Evolutionary conservation across 2,113 vertebrate species (phyloP).

Genomic region (Heloderma charlesbogerti): DNA sequence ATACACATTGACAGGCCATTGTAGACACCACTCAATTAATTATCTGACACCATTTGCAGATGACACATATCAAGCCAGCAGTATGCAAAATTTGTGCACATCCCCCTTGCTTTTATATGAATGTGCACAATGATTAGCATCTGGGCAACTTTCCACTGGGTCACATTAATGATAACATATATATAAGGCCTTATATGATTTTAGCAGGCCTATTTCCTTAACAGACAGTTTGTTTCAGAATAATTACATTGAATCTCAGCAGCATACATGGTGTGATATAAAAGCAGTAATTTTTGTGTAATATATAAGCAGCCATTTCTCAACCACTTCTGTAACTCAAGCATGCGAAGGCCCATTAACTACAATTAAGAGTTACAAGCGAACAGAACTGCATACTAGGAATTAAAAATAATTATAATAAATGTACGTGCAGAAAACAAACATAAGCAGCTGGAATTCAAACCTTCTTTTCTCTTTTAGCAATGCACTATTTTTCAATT

Average conservation of each 20-base stretch:
- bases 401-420: conserved; percentile 12
- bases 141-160: not conserved
- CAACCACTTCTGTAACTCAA: conserved; percentile 30
- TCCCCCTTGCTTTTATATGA: not conserved
- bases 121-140: not conserved
- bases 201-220: not conserved
- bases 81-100: not conserved
- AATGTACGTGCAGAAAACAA: conserved; percentile 16
- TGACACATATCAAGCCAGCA: not conserved
- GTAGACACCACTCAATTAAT: not conserved
- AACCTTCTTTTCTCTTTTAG: not conserved
- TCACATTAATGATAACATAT: not conserved
- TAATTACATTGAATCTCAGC: not conserved
- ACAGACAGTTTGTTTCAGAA: conserved; percentile 21
- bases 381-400: not conserved
- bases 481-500: too few species aligned
- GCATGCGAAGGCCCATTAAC: conserved; percentile 21
- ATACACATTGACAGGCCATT: not conserved
- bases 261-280: not conserved
- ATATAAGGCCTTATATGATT: not conserved
- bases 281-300: conserved; percentile 33
- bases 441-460: not conserved
- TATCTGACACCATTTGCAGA: not conserved
- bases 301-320: conserved; percentile 16
- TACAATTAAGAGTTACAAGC: not conserved